Conservation (phyloP, 64 coral and sea anemone species). For the Acropora tenuis region DNA sequence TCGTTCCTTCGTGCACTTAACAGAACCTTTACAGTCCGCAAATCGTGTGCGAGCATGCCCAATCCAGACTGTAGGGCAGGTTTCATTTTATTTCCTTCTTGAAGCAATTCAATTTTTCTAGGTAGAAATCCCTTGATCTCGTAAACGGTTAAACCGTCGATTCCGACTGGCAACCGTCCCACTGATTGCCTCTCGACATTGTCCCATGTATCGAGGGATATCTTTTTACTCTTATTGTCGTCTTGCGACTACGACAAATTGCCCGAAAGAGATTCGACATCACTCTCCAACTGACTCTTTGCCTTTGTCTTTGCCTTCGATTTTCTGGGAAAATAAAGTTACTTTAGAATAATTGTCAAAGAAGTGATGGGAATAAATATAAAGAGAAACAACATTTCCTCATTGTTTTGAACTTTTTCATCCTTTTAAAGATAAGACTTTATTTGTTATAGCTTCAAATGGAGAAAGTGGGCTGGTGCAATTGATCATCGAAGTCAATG, state of each 20-base stretch:
- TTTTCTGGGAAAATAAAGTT: too few species aligned
- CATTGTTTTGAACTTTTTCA: neutral
- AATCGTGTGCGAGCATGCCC: constrained; percentile 1
- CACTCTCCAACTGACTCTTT: too few species aligned
- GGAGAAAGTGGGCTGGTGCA: constrained; percentile 10
- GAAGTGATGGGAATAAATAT: too few species aligned
- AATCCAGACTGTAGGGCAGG: constrained; percentile 10
- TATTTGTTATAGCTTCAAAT: neutral
- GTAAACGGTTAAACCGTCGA: constrained; percentile 14
- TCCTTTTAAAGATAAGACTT: neutral
- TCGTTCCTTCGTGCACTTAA: neutral
- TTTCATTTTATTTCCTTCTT: constrained; percentile 10
- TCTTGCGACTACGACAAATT: neutral
- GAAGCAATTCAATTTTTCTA: neutral
- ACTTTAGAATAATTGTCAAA: too few species aligned
- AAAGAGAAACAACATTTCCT: neutral
- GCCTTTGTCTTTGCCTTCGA: too few species aligned
- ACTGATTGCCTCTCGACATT: constrained; percentile 25
- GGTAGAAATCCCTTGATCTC: neutral
- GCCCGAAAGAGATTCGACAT: too few species aligned
- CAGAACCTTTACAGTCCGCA: constrained; percentile 25
- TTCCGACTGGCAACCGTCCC: neutral
- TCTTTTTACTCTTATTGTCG: neutral
- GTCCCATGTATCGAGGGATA: constrained; percentile 21
- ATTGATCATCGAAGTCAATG: constrained; percentile 12